Percentiles rank a stretch among this genome's conserved stretches.
These are phyloP conservation scores for Lutjanus argentimaculatus DNA, from an alignment of 2,797 vertebrate genomes.

Conservation along the genomic window DNA sequence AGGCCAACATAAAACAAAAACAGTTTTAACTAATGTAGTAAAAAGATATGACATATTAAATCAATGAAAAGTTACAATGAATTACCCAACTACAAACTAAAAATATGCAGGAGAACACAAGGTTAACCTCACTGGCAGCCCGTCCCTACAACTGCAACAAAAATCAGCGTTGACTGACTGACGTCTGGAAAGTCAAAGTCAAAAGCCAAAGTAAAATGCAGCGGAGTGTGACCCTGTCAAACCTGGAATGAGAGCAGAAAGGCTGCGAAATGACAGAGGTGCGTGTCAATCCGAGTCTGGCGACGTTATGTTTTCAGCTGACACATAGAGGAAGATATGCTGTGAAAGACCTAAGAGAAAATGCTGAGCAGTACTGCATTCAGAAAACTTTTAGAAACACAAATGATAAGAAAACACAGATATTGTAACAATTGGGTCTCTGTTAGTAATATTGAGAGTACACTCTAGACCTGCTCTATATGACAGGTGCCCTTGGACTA, in stretches of 20 bases:
- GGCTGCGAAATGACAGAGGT: conserved; percentile 3
- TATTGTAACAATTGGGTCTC: too few species aligned
- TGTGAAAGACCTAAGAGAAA: neutral
- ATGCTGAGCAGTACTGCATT: neutral
- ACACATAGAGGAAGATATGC: neutral
- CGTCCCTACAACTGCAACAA: neutral
- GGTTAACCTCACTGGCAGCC: neutral
- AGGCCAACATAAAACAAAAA: neutral
- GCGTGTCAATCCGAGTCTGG: neutral
- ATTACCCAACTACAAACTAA: neutral
- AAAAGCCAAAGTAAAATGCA: neutral
- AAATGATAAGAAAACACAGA: neutral
- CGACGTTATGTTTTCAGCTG: neutral
- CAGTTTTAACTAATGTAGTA: neutral
- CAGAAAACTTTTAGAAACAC: neutral
- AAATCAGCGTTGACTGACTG: neutral
- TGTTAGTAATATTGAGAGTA: too few species aligned
- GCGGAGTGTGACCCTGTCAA: conserved; percentile 5
- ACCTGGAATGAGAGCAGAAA: neutral
- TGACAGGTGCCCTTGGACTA: too few species aligned
- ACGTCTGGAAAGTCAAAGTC: too few species aligned
- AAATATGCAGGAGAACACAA: neutral
- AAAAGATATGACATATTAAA: neutral
- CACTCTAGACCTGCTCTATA: too few species aligned
- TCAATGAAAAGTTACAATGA: neutral